These are phyloP conservation scores for Crax fasciolata DNA, from an alignment of 2,797 vertebrate species.

Conservation along the genomic window DNA sequence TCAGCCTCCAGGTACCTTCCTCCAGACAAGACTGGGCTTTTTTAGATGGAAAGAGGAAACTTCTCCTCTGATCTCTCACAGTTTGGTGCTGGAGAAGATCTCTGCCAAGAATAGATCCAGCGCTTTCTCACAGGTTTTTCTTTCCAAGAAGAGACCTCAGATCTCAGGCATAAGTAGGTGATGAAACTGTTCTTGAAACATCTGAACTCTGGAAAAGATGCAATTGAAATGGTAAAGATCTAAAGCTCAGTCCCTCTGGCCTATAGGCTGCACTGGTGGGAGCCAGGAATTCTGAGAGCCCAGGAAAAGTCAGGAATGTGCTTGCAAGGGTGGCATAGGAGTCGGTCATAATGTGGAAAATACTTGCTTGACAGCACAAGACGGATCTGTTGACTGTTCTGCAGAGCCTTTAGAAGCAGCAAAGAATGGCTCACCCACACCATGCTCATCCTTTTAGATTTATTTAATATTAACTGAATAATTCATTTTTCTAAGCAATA, in stretches of 20 bases:
- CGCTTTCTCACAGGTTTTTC: neutral
- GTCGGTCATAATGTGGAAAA: neutral
- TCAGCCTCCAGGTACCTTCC: neutral
- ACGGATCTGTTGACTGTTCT: neutral
- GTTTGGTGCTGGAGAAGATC: neutral
- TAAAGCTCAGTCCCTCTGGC: neutral
- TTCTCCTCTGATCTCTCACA: neutral
- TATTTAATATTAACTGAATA: neutral
- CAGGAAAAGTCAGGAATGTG: neutral
- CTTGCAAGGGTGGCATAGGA: neutral
- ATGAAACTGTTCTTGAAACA: neutral
- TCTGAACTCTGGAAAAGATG: neutral
- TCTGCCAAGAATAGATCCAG: neutral
- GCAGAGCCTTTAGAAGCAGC: neutral
- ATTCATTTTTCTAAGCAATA: neutral
- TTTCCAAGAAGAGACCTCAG: neutral
- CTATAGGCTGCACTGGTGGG: neutral
- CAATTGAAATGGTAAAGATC: neutral
- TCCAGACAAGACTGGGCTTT: neutral
- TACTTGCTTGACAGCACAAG: neutral
- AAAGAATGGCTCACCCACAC: neutral
- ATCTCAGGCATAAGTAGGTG: neutral
- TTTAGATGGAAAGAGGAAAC: neutral
- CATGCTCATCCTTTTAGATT: neutral
- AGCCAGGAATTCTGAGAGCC: neutral